Evolutionary conservation across 2,888 invertebrate genomes (phyloP).

Genomic region (Cheilosia grossa): DNA sequence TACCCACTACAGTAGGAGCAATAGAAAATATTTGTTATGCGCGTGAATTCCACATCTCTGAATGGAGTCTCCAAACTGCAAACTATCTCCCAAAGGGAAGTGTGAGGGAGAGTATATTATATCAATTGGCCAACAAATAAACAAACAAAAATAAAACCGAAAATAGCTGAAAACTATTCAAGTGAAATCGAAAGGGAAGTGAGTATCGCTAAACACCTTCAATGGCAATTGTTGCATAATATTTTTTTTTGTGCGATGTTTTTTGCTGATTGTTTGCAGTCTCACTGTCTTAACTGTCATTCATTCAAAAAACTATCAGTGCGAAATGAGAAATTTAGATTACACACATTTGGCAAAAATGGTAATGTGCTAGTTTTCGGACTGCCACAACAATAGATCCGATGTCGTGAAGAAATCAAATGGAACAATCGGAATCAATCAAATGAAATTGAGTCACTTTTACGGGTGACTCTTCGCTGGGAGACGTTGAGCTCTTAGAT

Average conservation of each 20-base stretch:
- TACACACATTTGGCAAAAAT: slow-evolving; percentile 34
- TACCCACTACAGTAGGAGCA: not conserved
- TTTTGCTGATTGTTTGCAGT: not conserved
- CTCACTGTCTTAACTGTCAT: not conserved
- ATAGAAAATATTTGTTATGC: slow-evolving; percentile 45
- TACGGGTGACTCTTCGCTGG: not conserved
- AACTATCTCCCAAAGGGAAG: slow-evolving; percentile 10
- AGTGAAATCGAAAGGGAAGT: slow-evolving; percentile 71
- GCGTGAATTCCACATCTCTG: slow-evolving; percentile 40
- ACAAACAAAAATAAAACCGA: slow-evolving; percentile 5
- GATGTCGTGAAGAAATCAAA: slow-evolving; percentile 9
- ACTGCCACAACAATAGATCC: slow-evolving; percentile 8
- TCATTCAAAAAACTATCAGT: slow-evolving; percentile 23
- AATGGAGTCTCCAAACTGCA: slow-evolving; percentile 21
- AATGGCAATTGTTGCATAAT: slow-evolving; percentile 53
- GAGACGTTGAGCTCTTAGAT: not conserved
- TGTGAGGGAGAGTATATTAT: slow-evolving; percentile 48
- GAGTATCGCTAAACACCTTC: slow-evolving; percentile 51
- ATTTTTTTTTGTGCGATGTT: slow-evolving; percentile 2
- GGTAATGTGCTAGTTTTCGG: slow-evolving; percentile 20
- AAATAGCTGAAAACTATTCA: slow-evolving; percentile 3
- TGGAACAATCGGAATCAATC: not conserved
- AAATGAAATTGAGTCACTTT: not conserved
- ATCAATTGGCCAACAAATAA: slow-evolving; percentile 28
- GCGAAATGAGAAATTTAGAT: slow-evolving; percentile 17